phyloP scores from a whole-genome alignment of 2,888 invertebrate species.

The Calephelis perditalis region DNA sequence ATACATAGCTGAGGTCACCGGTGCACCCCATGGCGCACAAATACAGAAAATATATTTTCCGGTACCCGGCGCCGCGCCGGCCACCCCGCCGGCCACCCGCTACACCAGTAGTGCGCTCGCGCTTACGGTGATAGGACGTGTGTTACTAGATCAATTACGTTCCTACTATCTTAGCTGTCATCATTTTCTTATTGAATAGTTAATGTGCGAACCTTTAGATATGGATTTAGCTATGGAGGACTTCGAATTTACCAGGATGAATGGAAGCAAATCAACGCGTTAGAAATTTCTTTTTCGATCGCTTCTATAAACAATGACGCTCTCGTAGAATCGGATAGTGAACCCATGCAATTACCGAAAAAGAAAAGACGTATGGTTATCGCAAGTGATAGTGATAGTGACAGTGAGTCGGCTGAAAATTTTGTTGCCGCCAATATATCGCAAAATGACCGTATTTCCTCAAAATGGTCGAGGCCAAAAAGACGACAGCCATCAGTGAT shows the following conservation, averaged over 20 bases:
- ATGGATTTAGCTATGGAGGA: constrained; percentile 26
- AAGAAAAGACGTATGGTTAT: constrained; percentile 36
- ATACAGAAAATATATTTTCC: constrained; percentile 36
- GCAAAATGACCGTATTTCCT: constrained; percentile 33
- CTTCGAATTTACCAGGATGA: constrained; percentile 35
- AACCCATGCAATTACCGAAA: constrained; percentile 34
- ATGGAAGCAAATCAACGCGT: constrained; percentile 33
- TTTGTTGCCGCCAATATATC: constrained; percentile 36
- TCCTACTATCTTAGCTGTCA: constrained; percentile 34
- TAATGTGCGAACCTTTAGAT: constrained; percentile 33
- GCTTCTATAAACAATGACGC: constrained; percentile 33
- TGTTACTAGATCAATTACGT: constrained; percentile 34
- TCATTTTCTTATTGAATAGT: constrained; percentile 33
- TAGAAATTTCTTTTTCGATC: constrained; percentile 32
- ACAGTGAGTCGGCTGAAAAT: constrained; percentile 35
- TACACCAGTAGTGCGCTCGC: constrained; percentile 1
- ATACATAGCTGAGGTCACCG: constrained; percentile 36
- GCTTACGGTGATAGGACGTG: constrained; percentile 32
- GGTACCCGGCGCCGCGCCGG: constrained; percentile 36
- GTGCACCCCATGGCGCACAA: constrained; percentile 36
- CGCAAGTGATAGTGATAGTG: constrained; percentile 34
- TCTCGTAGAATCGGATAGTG: constrained; percentile 32
- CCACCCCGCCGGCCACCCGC: constrained; percentile 1
- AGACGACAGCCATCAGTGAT: constrained; percentile 35
- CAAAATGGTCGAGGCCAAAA: constrained; percentile 34